Evolutionary conservation across 2,113 vertebrate species (phyloP).

Genomic region (Pomatostomus ruficeps): DNA sequence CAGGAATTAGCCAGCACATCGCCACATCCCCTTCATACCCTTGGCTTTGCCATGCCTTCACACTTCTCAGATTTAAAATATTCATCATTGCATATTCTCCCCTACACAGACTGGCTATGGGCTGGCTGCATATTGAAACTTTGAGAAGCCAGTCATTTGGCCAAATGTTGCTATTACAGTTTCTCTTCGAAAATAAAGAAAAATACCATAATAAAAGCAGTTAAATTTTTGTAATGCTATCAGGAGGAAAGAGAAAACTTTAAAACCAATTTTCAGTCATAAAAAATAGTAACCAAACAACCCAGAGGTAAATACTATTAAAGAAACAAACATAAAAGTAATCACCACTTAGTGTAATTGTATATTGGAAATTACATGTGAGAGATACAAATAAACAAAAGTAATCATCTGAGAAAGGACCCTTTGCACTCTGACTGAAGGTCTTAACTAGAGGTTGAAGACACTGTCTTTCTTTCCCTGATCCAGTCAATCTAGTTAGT

Average conservation of each 20-base stretch:
- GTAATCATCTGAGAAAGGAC: background rate
- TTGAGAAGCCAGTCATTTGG: background rate
- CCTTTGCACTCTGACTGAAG: background rate
- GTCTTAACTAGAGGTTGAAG: background rate
- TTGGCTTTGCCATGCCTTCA: background rate
- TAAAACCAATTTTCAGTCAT: conserved; percentile 2
- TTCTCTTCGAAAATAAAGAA: background rate
- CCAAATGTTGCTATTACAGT: background rate
- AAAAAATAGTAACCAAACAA: background rate
- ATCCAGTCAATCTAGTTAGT: background rate
- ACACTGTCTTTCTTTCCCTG: background rate
- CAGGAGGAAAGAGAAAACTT: conserved; percentile 20
- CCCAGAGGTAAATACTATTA: conserved; percentile 9
- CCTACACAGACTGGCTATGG: background rate
- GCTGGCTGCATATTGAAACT: background rate
- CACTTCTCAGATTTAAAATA: background rate
- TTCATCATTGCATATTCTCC: background rate
- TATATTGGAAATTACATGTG: background rate
- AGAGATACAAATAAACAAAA: background rate
- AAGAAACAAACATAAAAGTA: background rate
- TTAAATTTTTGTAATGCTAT: background rate
- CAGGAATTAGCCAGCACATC: background rate
- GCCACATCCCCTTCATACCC: background rate
- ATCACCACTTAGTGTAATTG: background rate
- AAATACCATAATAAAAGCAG: background rate